Evolutionary conservation across 2,113 vertebrate species (phyloP).

Genomic region (Hemichromis elongatus): DNA sequence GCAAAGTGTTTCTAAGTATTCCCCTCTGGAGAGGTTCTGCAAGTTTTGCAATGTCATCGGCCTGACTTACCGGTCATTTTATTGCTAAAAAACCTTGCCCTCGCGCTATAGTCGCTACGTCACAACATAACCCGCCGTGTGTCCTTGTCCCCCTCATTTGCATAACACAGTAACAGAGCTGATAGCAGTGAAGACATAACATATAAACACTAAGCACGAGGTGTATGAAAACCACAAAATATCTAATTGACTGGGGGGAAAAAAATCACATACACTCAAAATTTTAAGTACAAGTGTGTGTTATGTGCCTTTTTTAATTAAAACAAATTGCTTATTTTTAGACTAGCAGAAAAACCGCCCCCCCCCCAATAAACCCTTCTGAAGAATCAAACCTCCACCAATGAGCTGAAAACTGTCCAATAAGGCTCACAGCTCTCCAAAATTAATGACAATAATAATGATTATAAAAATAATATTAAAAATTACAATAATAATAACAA

Average conservation of each 20-base stretch:
- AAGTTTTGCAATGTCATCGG: constrained; percentile 7
- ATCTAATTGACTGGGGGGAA: background rate
- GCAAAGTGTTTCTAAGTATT: background rate
- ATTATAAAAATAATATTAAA: background rate
- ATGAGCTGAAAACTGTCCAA: constrained; percentile 16
- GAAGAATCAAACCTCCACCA: background rate
- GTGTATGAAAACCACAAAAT: background rate
- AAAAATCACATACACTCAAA: background rate
- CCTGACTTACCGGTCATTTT: constrained; percentile 17
- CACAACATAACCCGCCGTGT: background rate
- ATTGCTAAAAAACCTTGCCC: background rate
- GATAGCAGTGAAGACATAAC: background rate
- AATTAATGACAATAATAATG: background rate
- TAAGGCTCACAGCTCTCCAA: constrained; percentile 11
- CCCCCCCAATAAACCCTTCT: background rate
- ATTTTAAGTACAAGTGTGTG: background rate
- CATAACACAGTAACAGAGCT: background rate
- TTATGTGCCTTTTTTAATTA: background rate
- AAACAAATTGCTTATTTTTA: background rate
- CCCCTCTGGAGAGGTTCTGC: constrained; percentile 1
- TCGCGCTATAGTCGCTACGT: background rate
- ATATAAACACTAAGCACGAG: background rate
- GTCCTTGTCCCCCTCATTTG: background rate
- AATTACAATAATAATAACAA: background rate
- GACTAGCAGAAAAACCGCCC: background rate